A percentile compares a stretch with the other conserved stretches of the same genome.
These are phyloP conservation scores for Rattus norvegicus DNA, from an alignment of 2,113 vertebrate species.

Conservation along the genomic window GRCr8 NC_086037.1:70784001-70784500, in stretches of 20 bases:
- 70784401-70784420: background rate
- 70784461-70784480: background rate
- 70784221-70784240: background rate
- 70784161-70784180: background rate
- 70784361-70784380: background rate
- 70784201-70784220: background rate
- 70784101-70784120: background rate
- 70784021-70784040: background rate
- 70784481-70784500: background rate
- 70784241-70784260: too few species aligned
- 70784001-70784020: background rate
- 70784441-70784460: background rate
- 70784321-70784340: background rate
- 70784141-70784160: background rate
- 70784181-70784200: background rate
- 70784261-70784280: background rate
- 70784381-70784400: background rate
- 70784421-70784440: background rate
- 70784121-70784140: background rate
- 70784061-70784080: background rate
- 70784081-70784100: background rate
- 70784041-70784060: background rate
- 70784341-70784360: background rate
- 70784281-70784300: background rate
- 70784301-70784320: background rate